These are phyloP conservation scores for Poeciliopsis turneri DNA, from an alignment of 2,797 vertebrate species.

Conservation along the genomic window DNA sequence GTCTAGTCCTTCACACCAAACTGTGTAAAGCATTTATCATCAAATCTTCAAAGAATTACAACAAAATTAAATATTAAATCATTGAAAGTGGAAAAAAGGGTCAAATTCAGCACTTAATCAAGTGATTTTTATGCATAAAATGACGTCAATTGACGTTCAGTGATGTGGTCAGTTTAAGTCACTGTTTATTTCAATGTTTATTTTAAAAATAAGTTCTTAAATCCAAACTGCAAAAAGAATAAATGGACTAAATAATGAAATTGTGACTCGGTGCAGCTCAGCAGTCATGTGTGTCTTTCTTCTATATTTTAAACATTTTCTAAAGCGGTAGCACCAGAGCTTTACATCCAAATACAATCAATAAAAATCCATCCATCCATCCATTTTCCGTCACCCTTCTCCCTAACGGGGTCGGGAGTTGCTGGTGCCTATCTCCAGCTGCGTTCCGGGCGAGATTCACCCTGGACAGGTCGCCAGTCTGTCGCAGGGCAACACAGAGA, in stretches of 20 bases:
- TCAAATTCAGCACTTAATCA: neutral
- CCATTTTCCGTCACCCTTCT: too few relatives aligned
- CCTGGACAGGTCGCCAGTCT: too few relatives aligned
- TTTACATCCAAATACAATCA: neutral
- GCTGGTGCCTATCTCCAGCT: too few relatives aligned
- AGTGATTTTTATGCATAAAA: neutral
- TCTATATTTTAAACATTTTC: neutral
- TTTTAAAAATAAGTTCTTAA: neutral
- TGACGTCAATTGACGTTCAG: neutral
- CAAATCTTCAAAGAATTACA: neutral
- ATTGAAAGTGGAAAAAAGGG: neutral
- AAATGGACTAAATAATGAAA: neutral
- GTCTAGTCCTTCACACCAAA: too few relatives aligned
- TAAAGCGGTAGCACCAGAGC: neutral
- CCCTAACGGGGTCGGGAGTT: too few relatives aligned
- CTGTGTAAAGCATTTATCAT: neutral
- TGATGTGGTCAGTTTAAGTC: neutral
- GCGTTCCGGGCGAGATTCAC: too few relatives aligned
- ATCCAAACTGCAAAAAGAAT: neutral
- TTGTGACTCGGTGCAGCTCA: neutral
- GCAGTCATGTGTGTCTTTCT: neutral
- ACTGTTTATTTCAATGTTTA: neutral
- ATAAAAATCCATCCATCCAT: too few relatives aligned
- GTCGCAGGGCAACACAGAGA: too few relatives aligned
- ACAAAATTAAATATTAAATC: neutral